Percentiles rank a stretch among this genome's conserved stretches.
Conservation (phyloP, 2,888 invertebrate genomes). For the Drosophila falleni region DNA sequence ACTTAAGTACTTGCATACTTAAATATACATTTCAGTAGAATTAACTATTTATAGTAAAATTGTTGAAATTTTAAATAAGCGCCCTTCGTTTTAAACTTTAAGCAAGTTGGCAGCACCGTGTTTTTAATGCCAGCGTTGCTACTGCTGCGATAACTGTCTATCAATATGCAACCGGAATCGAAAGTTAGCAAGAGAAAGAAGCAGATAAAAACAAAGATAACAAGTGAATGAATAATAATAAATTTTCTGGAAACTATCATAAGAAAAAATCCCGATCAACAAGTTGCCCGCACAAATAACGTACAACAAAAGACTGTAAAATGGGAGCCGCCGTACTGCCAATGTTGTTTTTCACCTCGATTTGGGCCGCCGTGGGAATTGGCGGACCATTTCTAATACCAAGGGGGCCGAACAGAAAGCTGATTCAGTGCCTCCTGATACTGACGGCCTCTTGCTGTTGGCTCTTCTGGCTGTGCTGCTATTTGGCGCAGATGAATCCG, state of each 20-base stretch:
- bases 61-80: constrained; percentile 16
- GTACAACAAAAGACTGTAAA: background rate
- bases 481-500: constrained; percentile 97
- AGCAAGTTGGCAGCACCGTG: constrained; percentile 37
- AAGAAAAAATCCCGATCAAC: background rate
- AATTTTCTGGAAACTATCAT: background rate
- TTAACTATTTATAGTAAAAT: background rate
- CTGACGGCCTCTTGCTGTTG: constrained; percentile 95
- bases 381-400: constrained; percentile 95
- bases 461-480: constrained; percentile 96
- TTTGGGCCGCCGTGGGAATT: constrained; percentile 95
- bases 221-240: constrained; percentile 42
- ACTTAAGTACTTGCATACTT: background rate
- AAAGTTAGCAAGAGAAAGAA: constrained; percentile 16
- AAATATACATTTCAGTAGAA: background rate
- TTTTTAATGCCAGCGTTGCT: constrained; percentile 28
- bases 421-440: constrained; percentile 93
- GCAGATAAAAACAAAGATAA: constrained; percentile 49
- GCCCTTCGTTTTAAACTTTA: background rate
- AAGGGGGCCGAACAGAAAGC: constrained; percentile 96
- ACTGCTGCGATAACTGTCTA: background rate
- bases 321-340: constrained; percentile 93
- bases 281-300: constrained; percentile 4
- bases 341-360: constrained; percentile 91
- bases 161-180: constrained; percentile 35